Base-by-base conservation (phyloP, 2,888 invertebrate species). In the Archips xylosteana region DNA sequence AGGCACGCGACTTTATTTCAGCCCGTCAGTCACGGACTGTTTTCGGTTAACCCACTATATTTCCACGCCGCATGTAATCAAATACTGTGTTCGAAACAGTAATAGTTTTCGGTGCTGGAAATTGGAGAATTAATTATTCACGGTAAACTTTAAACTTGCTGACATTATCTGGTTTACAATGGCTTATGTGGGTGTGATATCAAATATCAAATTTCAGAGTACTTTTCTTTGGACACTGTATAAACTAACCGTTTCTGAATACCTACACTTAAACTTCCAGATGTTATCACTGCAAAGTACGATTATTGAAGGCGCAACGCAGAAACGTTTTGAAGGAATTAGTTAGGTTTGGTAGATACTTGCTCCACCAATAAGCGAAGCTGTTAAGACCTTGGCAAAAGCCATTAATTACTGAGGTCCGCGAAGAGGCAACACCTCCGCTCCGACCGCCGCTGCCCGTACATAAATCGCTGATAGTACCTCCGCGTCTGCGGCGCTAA, bases 401-500 rank as follows among this genome's bases (percentile, higher is more conserved):
- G 59, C 64, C 67, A 71, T 75, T 70, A 70, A 75, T 75, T 74
- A 67, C 70, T 23, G 57, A 45, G 64, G 75, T 74, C 67, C 70
- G 63, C 67, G 74, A 74, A 70, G 74, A 67, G 60, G 70, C 74
- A 74, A 65, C 61, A 70, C 70, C 75, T 57, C 74, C 78, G 76
- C 70, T 54, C 72, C 62, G 74, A 76, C 77, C 74, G 76, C 75
- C 76, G 70, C 78, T 79, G 77, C 79, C 83, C 81, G 85, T 78
- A 85, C 90, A 93, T 93, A 92, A 92, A 93, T 92, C 87, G 87
- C 81, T 78, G 85, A 84, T 88, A 92, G 89, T 89, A 88, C 90
- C 91, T 91, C 74, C 75, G 75, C 74, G 69, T 89, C 90, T 90
- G 92, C 87, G 92, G 93, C 86, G 85, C 85, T 85, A 85, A 83